Percentiles rank a stretch among this genome's conserved stretches.
These are phyloP conservation scores for Myrmecobius fasciatus DNA, from an alignment of 2,113 vertebrate genomes.

Conservation along the genomic window DNA sequence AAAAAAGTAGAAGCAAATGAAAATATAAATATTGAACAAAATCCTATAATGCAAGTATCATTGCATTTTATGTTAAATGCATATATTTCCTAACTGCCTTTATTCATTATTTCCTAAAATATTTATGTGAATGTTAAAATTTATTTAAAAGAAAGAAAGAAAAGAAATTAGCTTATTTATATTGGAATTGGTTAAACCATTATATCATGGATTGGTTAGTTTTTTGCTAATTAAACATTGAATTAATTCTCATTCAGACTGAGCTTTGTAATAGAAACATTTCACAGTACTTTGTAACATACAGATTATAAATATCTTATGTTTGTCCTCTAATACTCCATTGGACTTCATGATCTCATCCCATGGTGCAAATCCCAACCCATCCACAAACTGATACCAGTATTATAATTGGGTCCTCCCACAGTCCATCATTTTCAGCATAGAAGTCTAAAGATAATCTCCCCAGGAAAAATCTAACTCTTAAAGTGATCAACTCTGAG, in stretches of 20 bases:
- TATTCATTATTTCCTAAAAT: not conserved
- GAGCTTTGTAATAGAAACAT: not conserved
- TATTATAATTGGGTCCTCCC: not conserved
- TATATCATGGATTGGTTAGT: not conserved
- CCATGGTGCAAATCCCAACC: not conserved
- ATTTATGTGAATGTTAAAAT: not conserved
- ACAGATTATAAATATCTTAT: not conserved
- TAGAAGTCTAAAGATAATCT: not conserved
- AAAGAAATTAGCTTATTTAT: not conserved
- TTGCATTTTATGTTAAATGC: not conserved
- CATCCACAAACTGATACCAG: not conserved
- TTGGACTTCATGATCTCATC: not conserved
- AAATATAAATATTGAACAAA: not conserved
- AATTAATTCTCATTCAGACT: not conserved
- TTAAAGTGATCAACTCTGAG: constrained; percentile 6
- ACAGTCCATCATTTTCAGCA: not conserved
- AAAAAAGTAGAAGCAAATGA: not conserved
- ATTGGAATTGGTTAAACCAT: not conserved
- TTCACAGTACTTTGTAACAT: not conserved
- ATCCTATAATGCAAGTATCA: not conserved
- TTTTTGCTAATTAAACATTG: not conserved
- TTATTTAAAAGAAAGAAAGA: not conserved
- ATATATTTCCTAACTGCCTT: not conserved
- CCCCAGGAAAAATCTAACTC: not conserved
- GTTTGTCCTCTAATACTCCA: not conserved